Evolutionary conservation across 23 tunicate genomes (phyloP).

Genomic region (Ascidia mentula): DNA sequence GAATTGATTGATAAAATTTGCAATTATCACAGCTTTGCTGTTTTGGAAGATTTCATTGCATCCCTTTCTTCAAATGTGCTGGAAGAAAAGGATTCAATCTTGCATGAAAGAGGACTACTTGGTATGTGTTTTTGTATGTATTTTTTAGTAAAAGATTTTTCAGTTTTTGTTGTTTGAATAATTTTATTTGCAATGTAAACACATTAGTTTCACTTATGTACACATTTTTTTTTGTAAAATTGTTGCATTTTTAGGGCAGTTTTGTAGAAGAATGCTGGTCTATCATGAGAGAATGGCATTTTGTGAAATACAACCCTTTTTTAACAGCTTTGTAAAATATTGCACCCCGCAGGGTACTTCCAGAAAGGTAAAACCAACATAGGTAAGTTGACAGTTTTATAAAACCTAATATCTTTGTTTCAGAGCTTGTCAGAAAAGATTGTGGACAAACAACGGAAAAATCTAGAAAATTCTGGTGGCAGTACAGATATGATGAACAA

Average conservation of each 20-base stretch:
- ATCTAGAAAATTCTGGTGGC: background rate
- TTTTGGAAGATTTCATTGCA: slow-evolving; percentile 54
- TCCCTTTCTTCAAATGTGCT: slow-evolving; percentile 28
- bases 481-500: background rate
- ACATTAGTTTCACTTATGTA: background rate
- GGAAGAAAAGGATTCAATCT: slow-evolving; percentile 27
- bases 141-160: background rate
- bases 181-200: background rate
- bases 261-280: slow-evolving; percentile 67
- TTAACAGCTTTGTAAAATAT: slow-evolving; percentile 56
- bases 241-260: slow-evolving; percentile 35
- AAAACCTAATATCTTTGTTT: background rate
- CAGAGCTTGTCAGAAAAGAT: slow-evolving; percentile 1
- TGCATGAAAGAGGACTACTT: slow-evolving; percentile 48
- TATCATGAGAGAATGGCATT: slow-evolving; percentile 64
- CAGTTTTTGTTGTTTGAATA: background rate
- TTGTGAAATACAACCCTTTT: slow-evolving; percentile 57
- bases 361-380: slow-evolving; percentile 29
- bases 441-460: background rate
- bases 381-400: background rate
- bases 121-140: slow-evolving; percentile 34
- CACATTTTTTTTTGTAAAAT: too few relatives aligned
- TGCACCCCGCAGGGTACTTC: slow-evolving; percentile 51
- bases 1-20: slow-evolving; percentile 45
- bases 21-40: slow-evolving; percentile 35